Percentiles rank a stretch among this genome's conserved stretches.
phyloP scores from a whole-genome alignment of 2,797 vertebrate species.

The Lates japonicus region DNA sequence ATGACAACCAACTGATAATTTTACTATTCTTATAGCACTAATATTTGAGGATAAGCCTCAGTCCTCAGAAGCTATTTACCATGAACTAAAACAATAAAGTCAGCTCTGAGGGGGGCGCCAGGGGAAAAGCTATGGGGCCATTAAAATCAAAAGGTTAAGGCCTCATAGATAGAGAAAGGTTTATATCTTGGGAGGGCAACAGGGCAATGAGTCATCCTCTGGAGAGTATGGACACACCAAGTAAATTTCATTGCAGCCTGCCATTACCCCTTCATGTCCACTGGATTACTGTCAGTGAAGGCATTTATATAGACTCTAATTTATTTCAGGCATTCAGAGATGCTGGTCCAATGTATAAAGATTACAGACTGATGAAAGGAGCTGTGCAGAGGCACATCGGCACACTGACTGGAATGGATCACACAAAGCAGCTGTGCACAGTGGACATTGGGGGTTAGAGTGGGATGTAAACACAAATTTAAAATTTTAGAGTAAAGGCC shows the following conservation, averaged over 20 bases:
- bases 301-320: too few relatives aligned
- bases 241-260: not conserved
- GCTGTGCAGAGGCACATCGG: not conserved
- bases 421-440: fast-evolving
- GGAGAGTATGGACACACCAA: not conserved
- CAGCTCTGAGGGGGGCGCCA: not conserved
- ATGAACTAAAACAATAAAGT: not conserved
- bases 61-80: not conserved
- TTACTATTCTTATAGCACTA: not conserved
- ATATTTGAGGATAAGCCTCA: not conserved
- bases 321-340: not conserved
- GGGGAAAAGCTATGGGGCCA: not conserved
- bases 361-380: too few relatives aligned
- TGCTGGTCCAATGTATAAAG: not conserved
- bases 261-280: not conserved
- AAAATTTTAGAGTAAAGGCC: not conserved
- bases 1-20: not conserved
- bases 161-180: not conserved
- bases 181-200: not conserved
- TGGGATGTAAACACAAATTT: not conserved
- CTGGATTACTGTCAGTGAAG: not conserved
- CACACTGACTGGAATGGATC: not conserved
- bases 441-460: not conserved
- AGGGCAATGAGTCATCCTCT: not conserved
- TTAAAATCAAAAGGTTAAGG: not conserved